Conservation (phyloP, 2,113 vertebrate genomes). For the Sebastes fasciatus region DNA sequence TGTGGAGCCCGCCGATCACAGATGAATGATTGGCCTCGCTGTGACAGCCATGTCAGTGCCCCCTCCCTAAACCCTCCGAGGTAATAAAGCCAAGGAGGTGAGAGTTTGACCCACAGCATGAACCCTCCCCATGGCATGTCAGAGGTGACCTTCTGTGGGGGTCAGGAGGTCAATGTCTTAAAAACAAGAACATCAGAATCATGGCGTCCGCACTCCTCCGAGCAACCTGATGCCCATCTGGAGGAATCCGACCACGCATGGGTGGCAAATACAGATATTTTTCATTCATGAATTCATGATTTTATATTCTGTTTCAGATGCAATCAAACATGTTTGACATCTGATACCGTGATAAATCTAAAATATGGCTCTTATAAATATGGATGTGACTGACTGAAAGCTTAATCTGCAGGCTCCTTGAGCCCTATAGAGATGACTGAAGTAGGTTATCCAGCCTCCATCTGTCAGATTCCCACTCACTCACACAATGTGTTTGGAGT, state of each 20-base stretch:
- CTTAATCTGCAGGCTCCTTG: slow-evolving; percentile 51
- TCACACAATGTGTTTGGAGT: slow-evolving; percentile 38
- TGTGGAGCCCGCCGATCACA: slow-evolving; percentile 56
- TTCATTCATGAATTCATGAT: background rate
- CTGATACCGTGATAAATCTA: background rate
- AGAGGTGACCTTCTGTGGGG: slow-evolving; percentile 76
- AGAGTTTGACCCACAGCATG: slow-evolving; percentile 66
- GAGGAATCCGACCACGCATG: slow-evolving; percentile 41
- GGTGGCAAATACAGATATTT: background rate
- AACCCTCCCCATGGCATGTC: slow-evolving; percentile 63
- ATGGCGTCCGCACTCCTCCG: slow-evolving; percentile 24
- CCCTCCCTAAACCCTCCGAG: slow-evolving; percentile 43
- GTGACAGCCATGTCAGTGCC: slow-evolving; percentile 66
- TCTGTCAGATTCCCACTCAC: slow-evolving; percentile 69
- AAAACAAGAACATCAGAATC: slow-evolving; percentile 68
- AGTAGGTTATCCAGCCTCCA: slow-evolving; percentile 55
- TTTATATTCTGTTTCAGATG: background rate
- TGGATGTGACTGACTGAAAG: slow-evolving; percentile 51
- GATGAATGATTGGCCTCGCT: slow-evolving; percentile 66
- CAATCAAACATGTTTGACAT: slow-evolving; percentile 28
- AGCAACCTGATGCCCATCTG: slow-evolving; percentile 75
- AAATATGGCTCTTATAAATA: slow-evolving; percentile 41
- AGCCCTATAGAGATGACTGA: slow-evolving; percentile 23
- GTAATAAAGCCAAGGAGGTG: slow-evolving; percentile 72
- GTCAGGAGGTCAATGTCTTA: slow-evolving; percentile 77